phyloP scores from a whole-genome alignment of 2,888 invertebrate species.

The Nemotelus pantherinus region DNA sequence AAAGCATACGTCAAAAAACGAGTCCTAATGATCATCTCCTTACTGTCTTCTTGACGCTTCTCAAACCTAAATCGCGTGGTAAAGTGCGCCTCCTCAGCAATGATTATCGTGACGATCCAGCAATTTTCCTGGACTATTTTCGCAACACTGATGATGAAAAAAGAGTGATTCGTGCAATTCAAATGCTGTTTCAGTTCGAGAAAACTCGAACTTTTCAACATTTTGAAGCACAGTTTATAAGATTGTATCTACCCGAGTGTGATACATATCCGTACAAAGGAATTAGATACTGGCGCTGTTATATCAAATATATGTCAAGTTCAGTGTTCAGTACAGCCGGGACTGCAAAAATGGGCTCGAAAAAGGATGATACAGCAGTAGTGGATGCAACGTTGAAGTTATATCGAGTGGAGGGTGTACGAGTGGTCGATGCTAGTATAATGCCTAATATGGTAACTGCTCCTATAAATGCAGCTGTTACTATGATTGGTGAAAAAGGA shows the following conservation, averaged over 20 bases:
- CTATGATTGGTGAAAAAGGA: constrained; percentile 75
- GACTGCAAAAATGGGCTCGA: constrained; percentile 72
- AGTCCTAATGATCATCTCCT: constrained; percentile 49
- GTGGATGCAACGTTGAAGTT: constrained; percentile 69
- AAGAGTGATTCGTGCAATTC: constrained; percentile 60
- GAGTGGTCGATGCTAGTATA: constrained; percentile 73
- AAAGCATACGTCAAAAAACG: not conserved
- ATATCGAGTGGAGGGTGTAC: constrained; percentile 66
- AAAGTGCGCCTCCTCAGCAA: constrained; percentile 62
- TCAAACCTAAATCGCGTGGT: constrained; percentile 49
- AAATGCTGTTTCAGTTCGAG: constrained; percentile 56
- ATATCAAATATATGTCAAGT: constrained; percentile 78
- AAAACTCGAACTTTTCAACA: constrained; percentile 63
- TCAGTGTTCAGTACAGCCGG: constrained; percentile 82
- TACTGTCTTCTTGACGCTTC: constrained; percentile 53
- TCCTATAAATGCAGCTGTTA: constrained; percentile 68
- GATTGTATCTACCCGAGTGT: constrained; percentile 82
- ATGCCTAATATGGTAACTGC: constrained; percentile 72
- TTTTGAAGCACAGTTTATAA: constrained; percentile 66
- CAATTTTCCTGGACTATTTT: constrained; percentile 71
- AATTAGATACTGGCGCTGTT: constrained; percentile 88
- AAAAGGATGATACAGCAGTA: constrained; percentile 65
- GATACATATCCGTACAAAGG: constrained; percentile 73
- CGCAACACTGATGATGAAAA: constrained; percentile 67
- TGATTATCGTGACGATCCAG: constrained; percentile 69